Base-by-base conservation (phyloP, 2,797 vertebrate genomes). In the Hypotaenidia okinawae region DNA sequence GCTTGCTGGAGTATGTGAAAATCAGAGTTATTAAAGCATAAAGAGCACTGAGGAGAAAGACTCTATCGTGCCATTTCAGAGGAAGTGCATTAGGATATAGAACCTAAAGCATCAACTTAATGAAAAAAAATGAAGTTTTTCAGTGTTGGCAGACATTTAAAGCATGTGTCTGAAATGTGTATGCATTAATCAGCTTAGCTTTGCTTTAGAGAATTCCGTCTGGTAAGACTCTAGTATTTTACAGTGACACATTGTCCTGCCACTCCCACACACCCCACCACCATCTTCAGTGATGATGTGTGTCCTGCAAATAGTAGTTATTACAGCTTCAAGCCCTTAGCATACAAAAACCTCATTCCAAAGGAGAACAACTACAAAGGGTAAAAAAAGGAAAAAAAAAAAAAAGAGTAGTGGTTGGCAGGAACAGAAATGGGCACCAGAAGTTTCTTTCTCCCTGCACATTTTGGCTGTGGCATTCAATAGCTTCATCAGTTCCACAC, bases 71-170 rank as follows among this genome's bases (percentile, higher is more conserved):
- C 57, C 59, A 43, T 89, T 93, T 81, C 76, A 91, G 47, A 92
- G 52, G 61, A 95, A 63, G 21, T 72, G 35, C 49, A 45, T 10
- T 81, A 82, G 59, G 30, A 37, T 59, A 88, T 57, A 91, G 84
- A 91, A 87, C 79, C 66, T 90, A 88, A 88, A 68, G 87, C 87
- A 96, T 22, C 41, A 93, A 57, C 33, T 84, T 94, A 81, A 95
- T 55, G 77, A 94, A 45, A 90, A 37, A 93, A 92, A 88, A 92
- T 11, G 1, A 88, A 89, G 25, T 19, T 55, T 90, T 94, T 85
- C 68, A 73, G 43, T 69, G 61, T 30, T 87, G 75, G 89, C 66
- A 94, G 68, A 70, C 8, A 10, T 74, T 79, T 68, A 37, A 96
- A 95, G 51, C 16, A 84, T 4, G 22, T 76, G 80, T 74, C 81